Evolutionary conservation across 2,113 vertebrate genomes (phyloP), one percentile per base, ranked within the genome.

Genomic region (Emberiza fucata): DNA sequence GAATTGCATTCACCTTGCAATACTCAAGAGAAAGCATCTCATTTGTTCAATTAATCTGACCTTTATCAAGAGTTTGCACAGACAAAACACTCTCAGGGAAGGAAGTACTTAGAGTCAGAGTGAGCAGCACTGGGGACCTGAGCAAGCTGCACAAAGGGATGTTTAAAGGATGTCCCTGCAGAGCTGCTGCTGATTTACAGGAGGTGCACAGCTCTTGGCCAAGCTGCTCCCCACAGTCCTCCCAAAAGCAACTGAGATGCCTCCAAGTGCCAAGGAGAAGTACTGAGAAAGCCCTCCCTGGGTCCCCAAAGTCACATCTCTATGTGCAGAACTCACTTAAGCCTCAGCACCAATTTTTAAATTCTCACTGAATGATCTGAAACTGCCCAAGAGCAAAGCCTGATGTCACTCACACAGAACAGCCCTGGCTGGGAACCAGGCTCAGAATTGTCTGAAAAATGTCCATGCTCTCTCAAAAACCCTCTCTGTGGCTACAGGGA

Each of bases 41-140:
- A 2, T 93, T 93, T 94, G 68, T 95, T 86, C 90, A 88, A 94
- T 95, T 95, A 96, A 86, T 78, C 72, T 96, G 92, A 96, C 95
- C 92, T 96, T 96, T 90, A 86, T 86, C 64, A 94, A 93, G 64
- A 92, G 69, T 79, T 81, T 91, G 40, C 33, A 68, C 22, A 94
- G 80, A 92, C 63, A 71, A 81, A 96, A 66, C 22, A 15, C 23
- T 86, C 72, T 60, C 61, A 56, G 1, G 1, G 48, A 87, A 69
- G 2, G 6, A 68, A 79, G 53, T 10, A 88, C 57, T 81, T 51
- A 54, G 51, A 88, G 29, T 44, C 48, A 40, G 81, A 61, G 39
- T 22, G 40, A 81, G 84, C 86, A 88, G 70, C 59, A 35, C 1
- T 44, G 33, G 40, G 47, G 63, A 45, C 21, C n/a, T 61, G 35